Evolutionary conservation across 2,113 vertebrate species (phyloP).

Genomic region (Xiphophorus maculatus): DNA sequence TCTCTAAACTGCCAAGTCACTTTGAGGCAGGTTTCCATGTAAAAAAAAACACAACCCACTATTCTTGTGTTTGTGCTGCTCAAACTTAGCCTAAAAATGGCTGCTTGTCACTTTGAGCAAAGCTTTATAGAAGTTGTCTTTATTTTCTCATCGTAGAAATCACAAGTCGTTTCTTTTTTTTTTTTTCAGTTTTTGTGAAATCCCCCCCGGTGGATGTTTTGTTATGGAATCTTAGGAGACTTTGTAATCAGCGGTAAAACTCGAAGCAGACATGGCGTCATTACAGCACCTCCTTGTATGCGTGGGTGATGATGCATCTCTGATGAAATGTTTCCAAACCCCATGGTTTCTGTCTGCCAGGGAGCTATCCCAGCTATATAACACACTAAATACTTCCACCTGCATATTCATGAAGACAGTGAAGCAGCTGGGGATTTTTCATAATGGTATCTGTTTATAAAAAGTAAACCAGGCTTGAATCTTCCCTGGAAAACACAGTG

Average conservation of each 20-base stretch:
- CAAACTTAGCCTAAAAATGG: not conserved
- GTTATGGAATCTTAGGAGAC: constrained; percentile 15
- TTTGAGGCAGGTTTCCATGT: constrained; percentile 27
- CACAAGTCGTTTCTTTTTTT: not conserved
- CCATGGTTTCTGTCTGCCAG: constrained; percentile 36
- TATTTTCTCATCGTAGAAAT: not conserved
- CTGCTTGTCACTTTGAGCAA: not conserved
- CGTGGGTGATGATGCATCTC: constrained; percentile 33
- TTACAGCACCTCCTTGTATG: constrained; percentile 24
- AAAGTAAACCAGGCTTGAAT: constrained; percentile 6
- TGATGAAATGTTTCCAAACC: constrained; percentile 33
- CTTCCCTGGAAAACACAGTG: too few relatives aligned
- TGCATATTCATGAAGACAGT: constrained; percentile 50
- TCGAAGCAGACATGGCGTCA: constrained; percentile 16
- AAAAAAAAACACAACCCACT: not conserved
- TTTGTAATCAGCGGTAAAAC: constrained; percentile 13
- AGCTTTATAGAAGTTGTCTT: not conserved
- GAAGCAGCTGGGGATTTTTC: constrained; percentile 21
- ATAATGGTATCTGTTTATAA: constrained; percentile 16
- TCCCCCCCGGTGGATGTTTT: constrained; percentile 3
- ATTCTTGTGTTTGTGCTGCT: not conserved
- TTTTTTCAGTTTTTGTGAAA: not conserved
- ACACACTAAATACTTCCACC: constrained; percentile 19
- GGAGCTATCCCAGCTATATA: constrained; percentile 29
- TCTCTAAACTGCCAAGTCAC: constrained; percentile 46